Percentiles rank a stretch among this genome's conserved stretches.
These are phyloP conservation scores for Herpailurus yagouaroundi DNA, from an alignment of 2,113 vertebrate species.

Conservation along the genomic window DNA sequence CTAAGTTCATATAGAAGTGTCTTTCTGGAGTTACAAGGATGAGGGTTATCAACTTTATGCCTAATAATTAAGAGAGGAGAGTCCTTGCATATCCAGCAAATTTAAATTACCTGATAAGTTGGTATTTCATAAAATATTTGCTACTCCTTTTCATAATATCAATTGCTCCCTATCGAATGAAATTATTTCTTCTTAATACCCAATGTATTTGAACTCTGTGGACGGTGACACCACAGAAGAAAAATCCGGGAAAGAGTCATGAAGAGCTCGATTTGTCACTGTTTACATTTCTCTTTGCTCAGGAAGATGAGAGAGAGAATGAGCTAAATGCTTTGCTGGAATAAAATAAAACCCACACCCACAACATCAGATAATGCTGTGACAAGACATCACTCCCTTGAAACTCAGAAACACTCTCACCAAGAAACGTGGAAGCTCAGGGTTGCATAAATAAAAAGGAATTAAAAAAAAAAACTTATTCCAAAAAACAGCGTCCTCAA, in stretches of 20 bases:
- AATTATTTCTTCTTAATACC: conserved; percentile 28
- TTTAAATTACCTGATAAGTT: neutral
- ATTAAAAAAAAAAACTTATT: neutral
- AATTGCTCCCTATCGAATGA: neutral
- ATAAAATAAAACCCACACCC: conserved; percentile 39
- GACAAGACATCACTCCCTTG: neutral
- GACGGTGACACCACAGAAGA: neutral
- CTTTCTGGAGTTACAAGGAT: neutral
- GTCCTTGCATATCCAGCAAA: neutral
- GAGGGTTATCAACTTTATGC: neutral
- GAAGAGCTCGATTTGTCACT: neutral
- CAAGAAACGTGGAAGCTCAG: neutral
- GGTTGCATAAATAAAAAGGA: neutral
- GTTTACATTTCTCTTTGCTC: neutral
- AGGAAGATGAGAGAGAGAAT: conserved; percentile 23
- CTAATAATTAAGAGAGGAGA: neutral
- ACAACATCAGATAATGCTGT: conserved; percentile 1
- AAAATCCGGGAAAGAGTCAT: neutral
- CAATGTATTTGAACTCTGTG: neutral
- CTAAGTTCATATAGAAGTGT: neutral
- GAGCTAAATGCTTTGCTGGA: neutral
- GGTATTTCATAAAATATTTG: conserved; percentile 27
- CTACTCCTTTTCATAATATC: neutral
- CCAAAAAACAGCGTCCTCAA: conserved; percentile 2
- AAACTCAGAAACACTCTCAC: conserved; percentile 38